Evolutionary conservation across 2,888 invertebrate genomes (phyloP).

Genomic region (Villa cingulata): DNA sequence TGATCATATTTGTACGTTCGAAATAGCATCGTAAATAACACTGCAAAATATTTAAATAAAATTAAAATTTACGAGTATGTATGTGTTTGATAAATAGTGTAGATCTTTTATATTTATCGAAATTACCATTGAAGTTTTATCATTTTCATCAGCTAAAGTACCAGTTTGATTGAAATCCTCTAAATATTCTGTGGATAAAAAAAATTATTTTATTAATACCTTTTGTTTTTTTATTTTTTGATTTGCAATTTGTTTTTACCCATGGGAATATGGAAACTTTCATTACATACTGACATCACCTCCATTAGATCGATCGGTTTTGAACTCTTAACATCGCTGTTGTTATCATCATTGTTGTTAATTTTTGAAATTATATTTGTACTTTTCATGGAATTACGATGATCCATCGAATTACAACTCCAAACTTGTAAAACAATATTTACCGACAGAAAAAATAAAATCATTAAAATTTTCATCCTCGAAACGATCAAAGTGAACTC

Average conservation of each 20-base stretch:
- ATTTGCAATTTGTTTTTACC: too few species aligned
- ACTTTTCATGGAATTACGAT: too few species aligned
- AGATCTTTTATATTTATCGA: neutral
- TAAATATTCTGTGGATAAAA: slow-evolving; percentile 35
- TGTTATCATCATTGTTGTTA: too few species aligned
- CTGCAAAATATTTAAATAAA: slow-evolving; percentile 21
- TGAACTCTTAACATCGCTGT: too few species aligned
- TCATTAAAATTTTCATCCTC: too few species aligned
- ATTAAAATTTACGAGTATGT: neutral
- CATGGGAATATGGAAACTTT: neutral
- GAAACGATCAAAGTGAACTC: too few species aligned
- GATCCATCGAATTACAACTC: too few species aligned
- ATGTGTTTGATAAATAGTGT: neutral
- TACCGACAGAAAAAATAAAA: too few species aligned
- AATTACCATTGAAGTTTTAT: slow-evolving; percentile 43
- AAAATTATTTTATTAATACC: neutral
- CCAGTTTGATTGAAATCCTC: slow-evolving; percentile 40
- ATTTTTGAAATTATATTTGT: too few species aligned
- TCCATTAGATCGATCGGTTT: neutral
- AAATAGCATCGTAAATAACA: slow-evolving; percentile 44
- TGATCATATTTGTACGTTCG: slow-evolving; percentile 37
- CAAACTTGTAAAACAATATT: too few species aligned
- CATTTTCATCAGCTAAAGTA: slow-evolving; percentile 42
- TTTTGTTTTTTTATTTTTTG: too few species aligned
- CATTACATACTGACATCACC: neutral